A percentile compares a stretch with the other conserved stretches of the same genome.
These are phyloP conservation scores for Helostoma temminkii DNA, from an alignment of 2,797 vertebrate species.

Conservation along the genomic window DNA sequence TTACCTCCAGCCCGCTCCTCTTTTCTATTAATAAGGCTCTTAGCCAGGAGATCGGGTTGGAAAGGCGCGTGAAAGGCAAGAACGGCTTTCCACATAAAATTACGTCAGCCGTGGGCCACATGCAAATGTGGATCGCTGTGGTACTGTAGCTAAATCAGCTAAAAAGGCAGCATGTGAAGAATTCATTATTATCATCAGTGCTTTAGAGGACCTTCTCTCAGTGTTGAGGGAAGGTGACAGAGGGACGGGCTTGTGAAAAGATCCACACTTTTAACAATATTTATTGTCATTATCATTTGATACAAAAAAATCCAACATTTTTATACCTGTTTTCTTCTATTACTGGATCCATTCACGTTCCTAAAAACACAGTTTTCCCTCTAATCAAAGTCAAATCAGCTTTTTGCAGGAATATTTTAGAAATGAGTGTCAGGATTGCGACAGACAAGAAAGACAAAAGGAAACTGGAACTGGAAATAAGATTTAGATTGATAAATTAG, in stretches of 20 bases:
- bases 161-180: neutral
- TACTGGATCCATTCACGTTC: neutral
- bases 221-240: neutral
- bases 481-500: neutral
- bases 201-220: neutral
- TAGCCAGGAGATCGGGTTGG: slow-evolving; percentile 39
- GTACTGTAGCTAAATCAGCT: neutral
- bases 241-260: neutral
- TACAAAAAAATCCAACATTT: too few species aligned
- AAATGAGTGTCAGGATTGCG: neutral
- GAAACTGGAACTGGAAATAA: neutral
- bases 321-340: too few species aligned
- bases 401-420: neutral
- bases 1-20: slow-evolving; percentile 30
- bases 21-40: slow-evolving; percentile 52
- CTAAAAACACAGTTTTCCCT: too few species aligned
- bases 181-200: neutral
- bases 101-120: slow-evolving; percentile 1
- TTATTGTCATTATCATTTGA: too few species aligned
- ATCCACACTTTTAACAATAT: neutral
- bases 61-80: slow-evolving; percentile 1
- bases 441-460: neutral
- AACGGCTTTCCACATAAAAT: slow-evolving; percentile 24
- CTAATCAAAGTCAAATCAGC: neutral
- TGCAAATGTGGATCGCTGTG: slow-evolving; percentile 12